Percentiles rank a stretch among this genome's conserved stretches.
phyloP scores from a whole-genome alignment of 2,113 vertebrate species.

The Nyctereutes procyonoides region DNA sequence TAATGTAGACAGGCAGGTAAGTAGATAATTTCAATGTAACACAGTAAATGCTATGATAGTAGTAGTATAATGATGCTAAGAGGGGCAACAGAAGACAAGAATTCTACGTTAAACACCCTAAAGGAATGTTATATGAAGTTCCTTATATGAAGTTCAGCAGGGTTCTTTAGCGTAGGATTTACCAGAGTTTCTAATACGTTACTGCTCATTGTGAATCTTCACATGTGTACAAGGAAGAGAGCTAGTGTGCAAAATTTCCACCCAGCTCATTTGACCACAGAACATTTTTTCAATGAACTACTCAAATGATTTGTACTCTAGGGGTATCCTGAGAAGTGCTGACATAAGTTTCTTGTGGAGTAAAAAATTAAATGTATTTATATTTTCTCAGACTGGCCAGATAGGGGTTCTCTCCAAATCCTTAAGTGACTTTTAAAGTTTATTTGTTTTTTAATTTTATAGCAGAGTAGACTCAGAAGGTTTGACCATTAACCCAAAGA shows the following conservation, averaged over 20 bases:
- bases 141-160: neutral
- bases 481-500: neutral
- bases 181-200: neutral
- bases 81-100: neutral
- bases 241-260: neutral
- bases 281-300: neutral
- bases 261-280: neutral
- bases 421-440: conserved; percentile 5
- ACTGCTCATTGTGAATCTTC: neutral
- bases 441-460: neutral
- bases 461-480: neutral
- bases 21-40: no score
- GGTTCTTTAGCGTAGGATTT: neutral
- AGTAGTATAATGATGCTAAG: neutral
- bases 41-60: neutral
- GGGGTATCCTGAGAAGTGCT: neutral
- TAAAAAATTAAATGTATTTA: neutral
- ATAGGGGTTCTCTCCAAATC: neutral
- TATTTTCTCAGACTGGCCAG: neutral
- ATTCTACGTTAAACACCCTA: neutral
- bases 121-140: no score
- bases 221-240: neutral
- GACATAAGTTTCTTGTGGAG: neutral
- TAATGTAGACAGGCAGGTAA: neutral
- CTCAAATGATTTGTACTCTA: neutral